Evolutionary conservation across 2,888 invertebrate species (phyloP), one percentile per base, ranked within the genome.

Genomic region (Sphinx pinastri): DNA sequence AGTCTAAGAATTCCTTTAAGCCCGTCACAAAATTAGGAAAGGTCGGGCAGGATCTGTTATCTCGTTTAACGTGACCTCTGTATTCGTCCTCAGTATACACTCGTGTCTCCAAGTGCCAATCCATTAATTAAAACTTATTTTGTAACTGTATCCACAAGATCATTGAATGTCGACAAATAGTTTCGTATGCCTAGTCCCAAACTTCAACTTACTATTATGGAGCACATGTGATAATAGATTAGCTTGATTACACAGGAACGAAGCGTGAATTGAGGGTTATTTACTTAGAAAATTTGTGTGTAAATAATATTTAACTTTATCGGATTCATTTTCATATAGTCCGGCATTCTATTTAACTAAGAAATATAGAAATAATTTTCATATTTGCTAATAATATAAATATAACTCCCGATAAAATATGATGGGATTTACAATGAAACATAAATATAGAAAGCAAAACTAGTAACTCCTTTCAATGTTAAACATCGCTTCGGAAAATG

Each of bases 111-210:
- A 88, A 91, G 89, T 90, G 87, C 89, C 91, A 87, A 93, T 94
- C 92, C 94, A 93, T 94, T 94, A 94, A 94, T 94, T 94, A 93
- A 93, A 94, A 94, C 89, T 93, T 93, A 91, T 92, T 92, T 92
- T 88, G 92, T 88, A 84, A 81, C 87, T 81, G 83, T 85, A 66
- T 63, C 66, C 60, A 86, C 86, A 88, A 87, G 84, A 90, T 88
- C 83, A 79, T 83, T 81, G 83, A 84, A 84, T 83, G 76, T 76
- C 76, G 81, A 84, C 87, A 87, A 88, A 88, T 83, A 72, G 77
- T 79, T 83, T 82, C 79, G 81, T 79, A 80, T 79, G 84, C 83
- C 82, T 87, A 84, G 86, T 88, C 86, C 81, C 81, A 77, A 75
- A 86, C 84, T 87, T 85, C 78, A 79, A 85, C 84, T 87, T 85